A percentile compares a stretch with the other conserved stretches of the same genome.
phyloP scores from a whole-genome alignment of 2,888 invertebrate species.

The Ophonus ardosiacus region DNA sequence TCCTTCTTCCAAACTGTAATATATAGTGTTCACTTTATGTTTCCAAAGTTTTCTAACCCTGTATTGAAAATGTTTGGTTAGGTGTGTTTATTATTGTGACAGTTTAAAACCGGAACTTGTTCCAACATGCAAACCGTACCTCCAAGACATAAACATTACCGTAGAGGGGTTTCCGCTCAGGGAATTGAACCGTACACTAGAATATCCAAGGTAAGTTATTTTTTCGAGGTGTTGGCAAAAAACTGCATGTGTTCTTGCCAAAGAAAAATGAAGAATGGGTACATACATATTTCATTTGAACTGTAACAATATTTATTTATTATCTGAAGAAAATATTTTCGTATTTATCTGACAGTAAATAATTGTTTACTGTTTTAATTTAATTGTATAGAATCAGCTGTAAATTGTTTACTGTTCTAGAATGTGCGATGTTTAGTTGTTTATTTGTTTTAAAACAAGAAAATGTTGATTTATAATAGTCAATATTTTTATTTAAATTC shows the following conservation, averaged over 20 bases:
- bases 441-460: neutral
- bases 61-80: slow-evolving; percentile 54
- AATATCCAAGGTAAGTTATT: slow-evolving; percentile 50
- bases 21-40: slow-evolving; percentile 29
- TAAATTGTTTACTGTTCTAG: neutral
- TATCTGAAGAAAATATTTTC: neutral
- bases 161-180: slow-evolving; percentile 57
- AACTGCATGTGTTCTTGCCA: neutral
- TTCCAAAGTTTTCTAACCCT: neutral
- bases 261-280: neutral
- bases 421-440: neutral
- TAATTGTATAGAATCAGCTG: neutral
- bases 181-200: slow-evolving; percentile 57
- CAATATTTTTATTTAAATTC: neutral
- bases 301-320: neutral
- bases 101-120: slow-evolving; percentile 25
- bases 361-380: neutral
- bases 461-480: neutral
- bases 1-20: slow-evolving; percentile 32
- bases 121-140: slow-evolving; percentile 65
- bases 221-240: slow-evolving; percentile 13
- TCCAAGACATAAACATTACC: slow-evolving; percentile 64
- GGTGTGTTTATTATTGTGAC: slow-evolving; percentile 42
- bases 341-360: neutral
- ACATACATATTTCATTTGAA: neutral